Evolutionary conservation across 2,888 invertebrate genomes (phyloP).

Genomic region (Itoplectis maculator): DNA sequence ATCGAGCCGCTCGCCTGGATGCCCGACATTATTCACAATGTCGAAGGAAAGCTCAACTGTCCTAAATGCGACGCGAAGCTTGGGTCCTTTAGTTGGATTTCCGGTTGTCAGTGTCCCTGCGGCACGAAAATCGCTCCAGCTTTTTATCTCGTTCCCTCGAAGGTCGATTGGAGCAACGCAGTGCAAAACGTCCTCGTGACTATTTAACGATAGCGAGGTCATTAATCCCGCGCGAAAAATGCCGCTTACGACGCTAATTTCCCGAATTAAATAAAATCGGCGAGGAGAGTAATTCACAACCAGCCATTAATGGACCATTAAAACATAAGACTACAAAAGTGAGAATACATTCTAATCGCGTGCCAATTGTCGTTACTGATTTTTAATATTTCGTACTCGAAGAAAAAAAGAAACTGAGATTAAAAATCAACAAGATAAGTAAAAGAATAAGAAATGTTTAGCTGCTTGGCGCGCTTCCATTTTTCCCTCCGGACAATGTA

Average conservation of each 20-base stretch:
- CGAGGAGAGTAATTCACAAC: not conserved
- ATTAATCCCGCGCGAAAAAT: not conserved
- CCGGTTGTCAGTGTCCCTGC: slow-evolving; percentile 95
- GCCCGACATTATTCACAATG: slow-evolving; percentile 89
- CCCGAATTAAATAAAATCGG: slow-evolving; percentile 31
- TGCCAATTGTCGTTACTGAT: slow-evolving; percentile 65
- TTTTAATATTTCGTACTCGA: slow-evolving; percentile 60
- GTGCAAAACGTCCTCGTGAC: slow-evolving; percentile 95
- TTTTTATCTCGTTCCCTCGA: slow-evolving; percentile 95
- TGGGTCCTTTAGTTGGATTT: slow-evolving; percentile 95
- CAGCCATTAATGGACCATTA: slow-evolving; percentile 58
- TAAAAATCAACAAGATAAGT: too few relatives aligned
- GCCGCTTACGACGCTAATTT: slow-evolving; percentile 15
- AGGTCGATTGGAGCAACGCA: slow-evolving; percentile 95
- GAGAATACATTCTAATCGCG: slow-evolving; percentile 66
- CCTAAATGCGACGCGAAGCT: slow-evolving; percentile 94
- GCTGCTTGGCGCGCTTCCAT: slow-evolving; percentile 64
- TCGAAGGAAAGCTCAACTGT: slow-evolving; percentile 94
- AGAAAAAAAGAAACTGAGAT: slow-evolving; percentile 18
- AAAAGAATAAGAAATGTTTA: slow-evolving; percentile 23
- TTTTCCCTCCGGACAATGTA: slow-evolving; percentile 53
- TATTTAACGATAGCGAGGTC: slow-evolving; percentile 85
- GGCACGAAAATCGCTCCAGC: slow-evolving; percentile 95
- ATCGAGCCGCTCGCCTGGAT: slow-evolving; percentile 97
- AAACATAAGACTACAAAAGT: slow-evolving; percentile 65